Conservation (phyloP, 92 coral and sea anemone species). For the Epizoanthus stellaris region DNA sequence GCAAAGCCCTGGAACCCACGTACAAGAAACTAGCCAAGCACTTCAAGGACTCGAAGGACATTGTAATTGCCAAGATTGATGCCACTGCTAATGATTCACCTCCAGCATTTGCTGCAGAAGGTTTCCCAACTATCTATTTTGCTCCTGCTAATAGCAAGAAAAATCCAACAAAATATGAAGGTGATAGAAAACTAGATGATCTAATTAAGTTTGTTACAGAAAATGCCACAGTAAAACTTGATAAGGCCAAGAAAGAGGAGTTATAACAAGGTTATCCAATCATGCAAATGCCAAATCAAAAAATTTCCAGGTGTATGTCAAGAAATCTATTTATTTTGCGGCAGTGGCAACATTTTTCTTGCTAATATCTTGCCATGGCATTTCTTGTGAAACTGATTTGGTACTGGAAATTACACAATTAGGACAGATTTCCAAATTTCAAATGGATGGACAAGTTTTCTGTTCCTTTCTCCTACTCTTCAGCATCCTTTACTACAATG, state of each 20-base stretch:
- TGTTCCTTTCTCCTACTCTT: too few relatives aligned
- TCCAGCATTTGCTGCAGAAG: slow-evolving; percentile 70
- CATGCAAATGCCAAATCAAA: too few relatives aligned
- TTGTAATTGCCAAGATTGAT: slow-evolving; percentile 94
- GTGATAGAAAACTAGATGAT: slow-evolving; percentile 79
- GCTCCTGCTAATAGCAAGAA: slow-evolving; percentile 83
- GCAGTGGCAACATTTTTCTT: slow-evolving; percentile 11
- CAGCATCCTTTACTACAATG: too few relatives aligned
- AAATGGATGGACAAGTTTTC: too few relatives aligned
- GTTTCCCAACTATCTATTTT: slow-evolving; percentile 88
- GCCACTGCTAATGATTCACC: slow-evolving; percentile 93
- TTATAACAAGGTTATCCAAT: slow-evolving; percentile 45
- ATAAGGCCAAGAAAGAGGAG: slow-evolving; percentile 79
- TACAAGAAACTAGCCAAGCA: slow-evolving; percentile 89
- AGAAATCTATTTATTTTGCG: background rate
- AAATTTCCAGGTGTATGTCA: background rate
- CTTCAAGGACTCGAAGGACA: slow-evolving; percentile 76
- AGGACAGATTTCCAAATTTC: too few relatives aligned
- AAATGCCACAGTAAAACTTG: slow-evolving; percentile 77
- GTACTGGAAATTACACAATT: too few relatives aligned
- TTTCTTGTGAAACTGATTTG: too few relatives aligned
- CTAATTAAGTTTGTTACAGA: slow-evolving; percentile 84
- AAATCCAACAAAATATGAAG: slow-evolving; percentile 87
- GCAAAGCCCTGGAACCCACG: slow-evolving; percentile 83
- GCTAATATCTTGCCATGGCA: background rate